Evolutionary conservation across 1,140 invertebrate genomes (phyloP), one percentile per base, ranked within the genome.

Genomic region (Melanaphis sacchari): DNA sequence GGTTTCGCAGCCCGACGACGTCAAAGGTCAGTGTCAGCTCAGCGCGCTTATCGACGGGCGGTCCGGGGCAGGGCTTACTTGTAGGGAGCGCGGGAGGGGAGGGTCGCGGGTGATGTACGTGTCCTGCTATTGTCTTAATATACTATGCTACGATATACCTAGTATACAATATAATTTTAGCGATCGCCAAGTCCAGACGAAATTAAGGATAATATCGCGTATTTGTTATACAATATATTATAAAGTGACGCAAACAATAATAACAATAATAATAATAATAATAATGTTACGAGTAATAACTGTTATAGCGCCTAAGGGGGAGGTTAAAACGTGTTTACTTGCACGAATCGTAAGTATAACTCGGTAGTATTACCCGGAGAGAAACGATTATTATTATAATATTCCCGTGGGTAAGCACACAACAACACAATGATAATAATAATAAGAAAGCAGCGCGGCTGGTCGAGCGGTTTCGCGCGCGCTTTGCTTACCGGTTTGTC

Each of bases 21-120:
- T 94, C 92, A 93, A 93, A 94, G 94, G 94, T 94, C 94, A 93
- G 91, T 82, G 90, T n/a, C 18, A 7, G 88, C n/a, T 36, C 88
- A 9, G 88, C 49, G 52, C 52, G 36, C 7, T 87, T 40, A n/a
- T 41, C 24, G 84, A 40, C 1, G 38, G 81, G 36, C 3, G 40
- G 40, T 6, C 8, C 9, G 22, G n/a, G n/a, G n/a, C n/a, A n/a
- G n/a, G n/a, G n/a, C n/a, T n/a, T n/a, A n/a, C n/a, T n/a, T n/a
- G 54, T 11, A 2, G 11, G 31, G 4, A n/a, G 31, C 11, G 8
- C 3, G 59, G n/a, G 5, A 76, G 59, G n/a, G 15, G 59, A n/a
- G 31, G 54, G 59, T 49, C 21, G 59, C 26, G 59, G 31, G 59
- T 36, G 59, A 76, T 76, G 31, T 81, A 38, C 36, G 76, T 82